Evolutionary conservation across 2,888 invertebrate species (phyloP), one percentile per base, ranked within the genome.

Genomic region (Adelognathus sp.): DNA sequence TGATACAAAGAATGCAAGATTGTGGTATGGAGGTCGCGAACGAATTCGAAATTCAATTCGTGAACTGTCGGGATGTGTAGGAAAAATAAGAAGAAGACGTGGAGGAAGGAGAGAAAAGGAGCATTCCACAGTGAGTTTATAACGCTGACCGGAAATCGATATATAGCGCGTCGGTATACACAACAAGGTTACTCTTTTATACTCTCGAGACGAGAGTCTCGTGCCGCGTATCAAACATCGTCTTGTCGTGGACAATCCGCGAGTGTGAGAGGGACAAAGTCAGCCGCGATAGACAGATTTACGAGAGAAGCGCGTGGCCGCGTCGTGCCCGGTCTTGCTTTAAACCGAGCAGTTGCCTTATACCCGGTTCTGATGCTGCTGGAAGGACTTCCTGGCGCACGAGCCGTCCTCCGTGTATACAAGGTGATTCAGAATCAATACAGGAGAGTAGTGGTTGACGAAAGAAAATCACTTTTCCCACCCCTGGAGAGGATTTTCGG

Each of bases 271-370:
- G 60, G 71, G 71, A 75, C 54, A 54, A 21, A 52, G 46, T 33
- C 46, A 36, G 36, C 36, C n/a, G 2, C 50, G 50, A 11, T 70
- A 71, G 75, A 79, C 75, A 71, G 79, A 75, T 75, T 79, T 79
- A 79, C 79, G 75, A 76, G 79, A 71, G 66, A 72, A 71, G 78
- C 78, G 78, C 74, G 78, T 79, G 78, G 74, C 78, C 54, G 36
- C 74, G 44, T 78, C 78, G 73, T 74, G 78, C 70, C n/a, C 73
- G 52, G 39, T 27, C 29, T 58, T 33, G 36, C 67, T 64, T 75
- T 63, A 41, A 44, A 61, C 4, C 9, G 21, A 41, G n/a, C n/a
- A n/a, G 61, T 73, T 67, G 64, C 69, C 70, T 73, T 54, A 54
- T 69, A 74, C 58, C 61, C 41, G 73, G 24, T 73, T 63, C 36